Evolutionary conservation across 2,113 vertebrate genomes (phyloP).

Genomic region (Callipepla squamata): DNA sequence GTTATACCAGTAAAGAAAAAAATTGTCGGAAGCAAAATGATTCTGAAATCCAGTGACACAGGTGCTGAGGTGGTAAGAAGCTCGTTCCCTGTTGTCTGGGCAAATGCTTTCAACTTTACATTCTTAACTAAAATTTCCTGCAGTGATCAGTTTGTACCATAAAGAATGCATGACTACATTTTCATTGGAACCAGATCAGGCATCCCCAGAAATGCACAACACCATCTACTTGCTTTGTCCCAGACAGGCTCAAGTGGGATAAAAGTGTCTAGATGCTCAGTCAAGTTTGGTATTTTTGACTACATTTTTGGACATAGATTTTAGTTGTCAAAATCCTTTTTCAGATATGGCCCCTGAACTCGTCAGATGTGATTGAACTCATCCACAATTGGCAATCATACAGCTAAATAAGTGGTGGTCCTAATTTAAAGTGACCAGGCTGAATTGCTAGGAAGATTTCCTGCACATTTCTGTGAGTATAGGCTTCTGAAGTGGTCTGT

Average conservation of each 20-base stretch:
- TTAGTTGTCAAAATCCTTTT: constrained; percentile 1
- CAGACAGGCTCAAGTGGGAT: not conserved
- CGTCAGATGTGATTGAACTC: not conserved
- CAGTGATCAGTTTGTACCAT: not conserved
- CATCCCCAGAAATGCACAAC: not conserved
- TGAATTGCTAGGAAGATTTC: not conserved
- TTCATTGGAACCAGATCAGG: not conserved
- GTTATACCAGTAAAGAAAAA: not conserved
- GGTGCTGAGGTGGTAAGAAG: not conserved
- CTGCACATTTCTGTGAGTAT: not conserved
- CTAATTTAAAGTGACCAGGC: constrained; percentile 8
- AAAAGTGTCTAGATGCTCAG: constrained; percentile 6
- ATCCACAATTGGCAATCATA: not conserved
- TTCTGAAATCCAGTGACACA: not conserved
- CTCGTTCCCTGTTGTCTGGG: not conserved
- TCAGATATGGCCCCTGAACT: not conserved
- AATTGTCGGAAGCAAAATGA: not conserved
- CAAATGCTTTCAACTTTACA: not conserved
- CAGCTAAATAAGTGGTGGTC: not conserved
- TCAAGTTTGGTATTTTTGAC: not conserved
- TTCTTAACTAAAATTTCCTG: not conserved
- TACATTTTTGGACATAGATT: not conserved
- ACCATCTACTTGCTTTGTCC: not conserved
- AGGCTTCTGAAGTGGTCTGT: not conserved
- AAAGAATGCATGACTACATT: not conserved